These are phyloP conservation scores for Penelope pileata DNA, from an alignment of 2,113 vertebrate species.

Conservation along the genomic window DNA sequence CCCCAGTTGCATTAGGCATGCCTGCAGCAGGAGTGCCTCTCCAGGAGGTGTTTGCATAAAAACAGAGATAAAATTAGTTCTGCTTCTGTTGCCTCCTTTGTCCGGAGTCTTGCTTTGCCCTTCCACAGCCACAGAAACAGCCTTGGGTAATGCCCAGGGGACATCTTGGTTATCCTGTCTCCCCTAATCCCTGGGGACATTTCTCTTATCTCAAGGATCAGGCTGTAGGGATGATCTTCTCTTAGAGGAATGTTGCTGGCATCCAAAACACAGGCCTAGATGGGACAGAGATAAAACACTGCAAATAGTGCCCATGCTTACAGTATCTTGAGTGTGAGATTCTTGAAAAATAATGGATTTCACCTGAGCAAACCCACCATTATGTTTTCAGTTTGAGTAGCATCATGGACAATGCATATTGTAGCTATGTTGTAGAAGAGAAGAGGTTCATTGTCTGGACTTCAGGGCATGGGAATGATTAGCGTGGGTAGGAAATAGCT, in stretches of 20 bases:
- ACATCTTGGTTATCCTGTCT: rapidly evolving
- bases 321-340: neutral
- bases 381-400: neutral
- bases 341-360: neutral
- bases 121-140: neutral
- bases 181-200: neutral
- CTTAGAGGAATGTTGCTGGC: neutral
- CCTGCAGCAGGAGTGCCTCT: neutral
- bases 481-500: neutral
- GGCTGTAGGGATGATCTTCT: neutral
- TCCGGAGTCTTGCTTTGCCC: neutral
- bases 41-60: neutral
- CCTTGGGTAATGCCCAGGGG: neutral
- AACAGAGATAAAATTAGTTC: neutral
- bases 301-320: neutral
- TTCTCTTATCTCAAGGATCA: neutral
- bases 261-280: neutral
- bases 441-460: neutral
- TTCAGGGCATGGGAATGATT: neutral
- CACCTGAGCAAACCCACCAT: neutral
- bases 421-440: neutral
- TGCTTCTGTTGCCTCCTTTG: neutral
- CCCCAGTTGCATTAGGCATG: rapidly evolving
- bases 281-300: neutral
- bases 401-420: neutral